Evolutionary conservation across 2,888 invertebrate species (phyloP).

Genomic region (Ypsolopha sequella): DNA sequence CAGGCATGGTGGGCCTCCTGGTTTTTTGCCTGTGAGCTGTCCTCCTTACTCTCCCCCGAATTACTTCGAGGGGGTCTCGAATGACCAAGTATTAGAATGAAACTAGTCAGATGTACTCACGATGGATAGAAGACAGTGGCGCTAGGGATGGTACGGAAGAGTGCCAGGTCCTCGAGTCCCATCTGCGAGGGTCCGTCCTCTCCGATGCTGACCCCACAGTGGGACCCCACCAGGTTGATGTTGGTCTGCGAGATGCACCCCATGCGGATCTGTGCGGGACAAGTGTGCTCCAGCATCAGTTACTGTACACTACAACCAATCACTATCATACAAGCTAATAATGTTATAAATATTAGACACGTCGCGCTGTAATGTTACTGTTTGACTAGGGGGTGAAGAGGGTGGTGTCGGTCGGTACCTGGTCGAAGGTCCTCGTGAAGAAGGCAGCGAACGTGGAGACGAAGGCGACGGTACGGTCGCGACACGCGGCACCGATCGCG

Average conservation of each 20-base stretch:
- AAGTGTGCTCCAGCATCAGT: too few relatives aligned
- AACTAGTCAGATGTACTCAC: slow-evolving; percentile 40
- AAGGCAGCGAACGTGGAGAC: slow-evolving; percentile 98
- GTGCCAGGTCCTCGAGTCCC: slow-evolving; percentile 98
- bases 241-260: slow-evolving; percentile 99
- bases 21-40: too few relatives aligned
- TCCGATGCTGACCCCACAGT: slow-evolving; percentile 98
- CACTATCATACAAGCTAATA: too few relatives aligned
- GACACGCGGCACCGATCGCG: slow-evolving; percentile 93
- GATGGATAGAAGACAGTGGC: slow-evolving; percentile 82
- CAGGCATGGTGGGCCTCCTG: too few relatives aligned
- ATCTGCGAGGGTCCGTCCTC: slow-evolving; percentile 99
- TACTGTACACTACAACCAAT: too few relatives aligned
- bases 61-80: too few relatives aligned
- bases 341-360: too few relatives aligned
- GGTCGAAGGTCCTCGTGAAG: slow-evolving; percentile 96
- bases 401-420: slow-evolving; percentile 71
- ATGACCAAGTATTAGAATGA: too few relatives aligned
- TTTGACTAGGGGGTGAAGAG: background rate
- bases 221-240: slow-evolving; percentile 96
- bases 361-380: too few relatives aligned
- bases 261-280: slow-evolving; percentile 86
- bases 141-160: slow-evolving; percentile 94
- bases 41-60: too few relatives aligned
- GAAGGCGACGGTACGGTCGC: slow-evolving; percentile 94